Evolutionary conservation across 1,140 invertebrate genomes (phyloP).

Genomic region (Drosophila albomicans): DNA sequence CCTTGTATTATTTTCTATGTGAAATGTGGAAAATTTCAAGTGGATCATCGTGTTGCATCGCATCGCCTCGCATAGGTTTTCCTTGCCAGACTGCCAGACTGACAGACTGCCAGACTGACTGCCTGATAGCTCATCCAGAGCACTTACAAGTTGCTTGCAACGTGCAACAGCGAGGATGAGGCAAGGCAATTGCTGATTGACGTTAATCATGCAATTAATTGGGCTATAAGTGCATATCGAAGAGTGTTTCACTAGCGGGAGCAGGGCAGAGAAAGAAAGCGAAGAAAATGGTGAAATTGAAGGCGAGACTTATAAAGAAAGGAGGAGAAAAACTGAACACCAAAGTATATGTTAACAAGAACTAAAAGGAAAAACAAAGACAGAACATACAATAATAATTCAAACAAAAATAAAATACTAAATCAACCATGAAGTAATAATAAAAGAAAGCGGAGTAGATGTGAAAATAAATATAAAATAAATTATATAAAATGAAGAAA

Average conservation of each 20-base stretch:
- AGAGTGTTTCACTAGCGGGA: neutral
- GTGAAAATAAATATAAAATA: too few species aligned
- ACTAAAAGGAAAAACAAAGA: too few species aligned
- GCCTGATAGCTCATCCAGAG: neutral
- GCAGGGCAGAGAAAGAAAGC: neutral
- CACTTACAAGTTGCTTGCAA: slow-evolving; percentile 5
- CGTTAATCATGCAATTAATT: slow-evolving; percentile 77
- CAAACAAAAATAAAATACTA: too few species aligned
- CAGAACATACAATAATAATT: too few species aligned
- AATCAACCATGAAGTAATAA: too few species aligned
- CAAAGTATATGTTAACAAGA: too few species aligned
- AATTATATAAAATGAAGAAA: too few species aligned
- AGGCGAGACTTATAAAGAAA: too few species aligned
- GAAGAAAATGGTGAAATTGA: neutral
- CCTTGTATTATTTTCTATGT: slow-evolving; percentile 25
- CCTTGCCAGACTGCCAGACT: neutral
- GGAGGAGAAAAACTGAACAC: too few species aligned
- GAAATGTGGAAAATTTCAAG: slow-evolving; percentile 56
- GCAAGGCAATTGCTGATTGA: slow-evolving; percentile 55
- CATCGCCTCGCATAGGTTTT: slow-evolving; percentile 35
- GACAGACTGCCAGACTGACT: slow-evolving; percentile 8
- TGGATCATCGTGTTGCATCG: slow-evolving; percentile 33
- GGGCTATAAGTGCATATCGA: slow-evolving; percentile 44
- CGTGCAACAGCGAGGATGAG: slow-evolving; percentile 1
- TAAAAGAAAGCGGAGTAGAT: too few species aligned